These are phyloP conservation scores for Bubalus kerabau DNA, from an alignment of 2,113 vertebrate species.

Conservation along the genomic window DNA sequence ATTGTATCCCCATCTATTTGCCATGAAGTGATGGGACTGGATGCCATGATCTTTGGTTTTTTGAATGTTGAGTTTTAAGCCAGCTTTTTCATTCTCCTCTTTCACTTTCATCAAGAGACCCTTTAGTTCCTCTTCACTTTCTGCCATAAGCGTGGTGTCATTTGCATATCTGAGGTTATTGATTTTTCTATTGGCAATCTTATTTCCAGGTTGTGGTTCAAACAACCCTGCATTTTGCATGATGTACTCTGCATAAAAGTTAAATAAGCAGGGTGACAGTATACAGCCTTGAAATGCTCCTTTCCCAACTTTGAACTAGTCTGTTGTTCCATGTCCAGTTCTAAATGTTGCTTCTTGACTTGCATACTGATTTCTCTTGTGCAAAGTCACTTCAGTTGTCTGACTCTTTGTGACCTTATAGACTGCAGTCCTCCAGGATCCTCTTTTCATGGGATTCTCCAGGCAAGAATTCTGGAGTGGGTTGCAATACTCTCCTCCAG, in stretches of 20 bases:
- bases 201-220: background rate
- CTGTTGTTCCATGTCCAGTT: background rate
- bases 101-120: background rate
- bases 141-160: background rate
- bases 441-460: background rate
- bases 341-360: background rate
- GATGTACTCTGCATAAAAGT: background rate
- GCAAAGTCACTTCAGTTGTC: background rate
- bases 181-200: background rate
- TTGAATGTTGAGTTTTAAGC: background rate
- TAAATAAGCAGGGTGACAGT: background rate
- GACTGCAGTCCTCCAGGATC: background rate
- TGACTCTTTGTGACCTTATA: background rate
- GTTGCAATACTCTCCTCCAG: background rate
- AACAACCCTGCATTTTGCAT: rapidly evolving
- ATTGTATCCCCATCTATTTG: background rate
- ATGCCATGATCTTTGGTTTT: background rate
- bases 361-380: background rate
- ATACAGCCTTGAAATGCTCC: background rate
- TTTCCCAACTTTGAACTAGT: background rate
- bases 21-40: background rate
- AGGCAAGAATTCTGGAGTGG: background rate
- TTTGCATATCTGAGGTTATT: background rate
- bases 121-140: background rate
- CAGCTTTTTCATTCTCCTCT: background rate